Evolutionary conservation across 1,140 invertebrate species (phyloP).

Genomic region (Periplaneta americana): DNA sequence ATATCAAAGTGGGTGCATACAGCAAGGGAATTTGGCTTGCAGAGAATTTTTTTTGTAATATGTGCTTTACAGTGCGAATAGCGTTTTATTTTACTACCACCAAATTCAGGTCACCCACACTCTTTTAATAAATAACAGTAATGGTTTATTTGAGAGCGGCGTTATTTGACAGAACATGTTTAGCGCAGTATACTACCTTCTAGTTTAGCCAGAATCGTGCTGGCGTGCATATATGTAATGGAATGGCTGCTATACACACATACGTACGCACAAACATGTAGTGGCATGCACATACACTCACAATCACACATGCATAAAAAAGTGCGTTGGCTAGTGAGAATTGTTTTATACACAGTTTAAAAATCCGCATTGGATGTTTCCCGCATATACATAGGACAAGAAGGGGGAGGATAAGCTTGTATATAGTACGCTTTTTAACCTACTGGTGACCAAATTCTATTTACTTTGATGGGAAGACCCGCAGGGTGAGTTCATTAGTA

Average conservation of each 20-base stretch:
- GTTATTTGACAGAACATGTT: neutral
- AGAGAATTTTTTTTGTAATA: neutral
- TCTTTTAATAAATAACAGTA: neutral
- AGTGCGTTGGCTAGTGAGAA: neutral
- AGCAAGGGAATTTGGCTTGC: neutral
- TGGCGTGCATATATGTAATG: neutral
- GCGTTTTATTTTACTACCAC: neutral
- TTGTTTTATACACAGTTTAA: neutral
- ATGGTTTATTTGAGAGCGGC: neutral
- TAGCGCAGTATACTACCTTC: neutral
- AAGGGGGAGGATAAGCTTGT: too few relatives aligned
- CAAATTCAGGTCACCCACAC: neutral
- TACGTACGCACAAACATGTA: neutral
- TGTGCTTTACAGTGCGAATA: neutral
- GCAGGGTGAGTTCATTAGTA: neutral
- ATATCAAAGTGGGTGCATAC: neutral
- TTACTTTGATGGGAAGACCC: neutral
- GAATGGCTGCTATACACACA: neutral
- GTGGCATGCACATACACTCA: too few relatives aligned
- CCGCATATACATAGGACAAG: neutral
- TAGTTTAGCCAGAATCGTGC: neutral
- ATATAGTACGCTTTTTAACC: neutral
- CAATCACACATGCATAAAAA: too few relatives aligned
- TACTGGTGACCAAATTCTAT: neutral
- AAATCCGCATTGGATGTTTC: neutral